Percentiles rank a stretch among this genome's conserved stretches.
Conservation (phyloP, 2,113 vertebrate species). For the Microtus montanus region DNA sequence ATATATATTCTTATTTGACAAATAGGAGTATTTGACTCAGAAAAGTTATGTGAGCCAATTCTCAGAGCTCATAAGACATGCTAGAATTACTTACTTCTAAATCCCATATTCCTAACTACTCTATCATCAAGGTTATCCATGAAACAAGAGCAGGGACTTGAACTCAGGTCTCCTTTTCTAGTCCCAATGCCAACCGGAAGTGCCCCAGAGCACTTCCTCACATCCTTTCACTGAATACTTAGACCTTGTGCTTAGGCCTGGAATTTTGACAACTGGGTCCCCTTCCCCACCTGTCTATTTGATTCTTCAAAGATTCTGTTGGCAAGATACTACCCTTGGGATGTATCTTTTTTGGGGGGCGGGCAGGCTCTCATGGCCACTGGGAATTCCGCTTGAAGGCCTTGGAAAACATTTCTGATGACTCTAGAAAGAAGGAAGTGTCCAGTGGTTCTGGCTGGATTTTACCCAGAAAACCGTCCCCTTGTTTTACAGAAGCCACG, state of each 20-base stretch:
- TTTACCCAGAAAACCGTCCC: not conserved
- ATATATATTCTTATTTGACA: not conserved
- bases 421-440: conserved; percentile 10
- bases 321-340: conserved; percentile 61
- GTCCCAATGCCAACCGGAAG: not conserved
- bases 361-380: conserved; percentile 50
- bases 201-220: not conserved
- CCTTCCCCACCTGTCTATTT: conserved; percentile 22
- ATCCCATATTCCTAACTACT: not conserved
- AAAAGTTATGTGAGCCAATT: not conserved
- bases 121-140: not conserved
- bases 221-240: not conserved
- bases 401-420: conserved; percentile 64
- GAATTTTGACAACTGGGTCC: conserved; percentile 25
- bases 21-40: not conserved
- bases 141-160: not conserved
- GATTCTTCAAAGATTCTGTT: conserved; percentile 61
- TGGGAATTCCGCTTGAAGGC: conserved; percentile 45
- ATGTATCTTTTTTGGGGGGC: not conserved
- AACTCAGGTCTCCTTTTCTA: not conserved
- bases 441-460: not conserved
- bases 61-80: not conserved
- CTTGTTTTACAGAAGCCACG: not conserved
- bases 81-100: not conserved
- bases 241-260: conserved; percentile 28